Conservation (phyloP, 2,888 invertebrate species). For the Frankliniella intonsa region DNA sequence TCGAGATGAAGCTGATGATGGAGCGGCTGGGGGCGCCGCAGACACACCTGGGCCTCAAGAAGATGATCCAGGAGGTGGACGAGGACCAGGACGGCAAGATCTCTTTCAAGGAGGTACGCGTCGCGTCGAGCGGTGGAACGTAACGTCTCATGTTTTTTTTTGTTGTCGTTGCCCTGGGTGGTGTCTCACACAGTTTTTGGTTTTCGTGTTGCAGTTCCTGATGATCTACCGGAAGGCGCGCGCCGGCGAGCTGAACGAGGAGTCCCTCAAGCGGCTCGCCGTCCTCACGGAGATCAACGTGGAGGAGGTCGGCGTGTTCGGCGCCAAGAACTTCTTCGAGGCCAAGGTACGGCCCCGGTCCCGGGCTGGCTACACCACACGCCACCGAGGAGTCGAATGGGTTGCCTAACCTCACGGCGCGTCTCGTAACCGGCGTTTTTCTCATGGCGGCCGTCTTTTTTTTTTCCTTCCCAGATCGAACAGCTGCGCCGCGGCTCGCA, state of each 20-base stretch:
- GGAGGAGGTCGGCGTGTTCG: constrained; percentile 88
- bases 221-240: constrained; percentile 76
- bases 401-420: background rate
- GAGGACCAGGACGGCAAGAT: constrained; percentile 81
- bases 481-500: constrained; percentile 76
- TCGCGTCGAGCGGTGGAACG: background rate
- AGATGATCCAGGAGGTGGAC: constrained; percentile 89
- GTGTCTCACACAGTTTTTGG: constrained; percentile 5
- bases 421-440: background rate
- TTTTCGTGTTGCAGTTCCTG: constrained; percentile 49
- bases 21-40: constrained; percentile 92
- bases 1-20: constrained; percentile 94
- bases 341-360: constrained; percentile 66
- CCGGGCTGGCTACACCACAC: background rate
- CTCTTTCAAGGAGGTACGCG: constrained; percentile 76
- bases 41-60: constrained; percentile 89
- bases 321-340: constrained; percentile 93
- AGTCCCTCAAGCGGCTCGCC: constrained; percentile 80
- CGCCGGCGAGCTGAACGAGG: constrained; percentile 80
- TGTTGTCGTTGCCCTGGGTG: background rate
- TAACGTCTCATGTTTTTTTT: background rate
- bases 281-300: constrained; percentile 87
- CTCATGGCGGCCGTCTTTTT: no score
- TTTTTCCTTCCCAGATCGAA: constrained; percentile 60
- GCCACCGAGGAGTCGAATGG: background rate